Evolutionary conservation across 2,888 invertebrate species (phyloP).

Genomic region (Prenolepis imparis): DNA sequence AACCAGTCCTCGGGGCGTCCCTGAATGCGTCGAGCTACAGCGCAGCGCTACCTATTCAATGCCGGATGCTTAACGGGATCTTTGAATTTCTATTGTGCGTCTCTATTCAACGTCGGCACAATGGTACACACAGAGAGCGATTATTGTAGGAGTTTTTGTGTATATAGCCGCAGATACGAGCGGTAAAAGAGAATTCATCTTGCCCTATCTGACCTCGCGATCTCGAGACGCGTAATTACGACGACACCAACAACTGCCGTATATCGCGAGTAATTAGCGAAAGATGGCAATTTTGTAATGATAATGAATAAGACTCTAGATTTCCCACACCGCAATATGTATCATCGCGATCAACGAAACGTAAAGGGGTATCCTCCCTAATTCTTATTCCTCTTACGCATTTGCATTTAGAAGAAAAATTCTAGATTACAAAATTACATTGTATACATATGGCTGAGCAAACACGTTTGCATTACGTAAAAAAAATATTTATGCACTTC

Average conservation of each 20-base stretch:
- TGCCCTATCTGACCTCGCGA: slow-evolving; percentile 32
- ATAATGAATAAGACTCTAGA: slow-evolving; percentile 11
- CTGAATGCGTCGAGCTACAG: neutral
- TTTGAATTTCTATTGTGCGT: slow-evolving; percentile 48
- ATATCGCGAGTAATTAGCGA: slow-evolving; percentile 30
- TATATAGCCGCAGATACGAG: neutral
- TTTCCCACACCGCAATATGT: slow-evolving; percentile 25
- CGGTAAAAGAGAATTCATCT: slow-evolving; percentile 37
- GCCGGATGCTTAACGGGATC: slow-evolving; percentile 50
- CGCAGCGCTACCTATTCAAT: slow-evolving; percentile 29
- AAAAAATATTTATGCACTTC: slow-evolving; percentile 12
- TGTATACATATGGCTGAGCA: neutral
- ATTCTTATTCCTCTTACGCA: neutral
- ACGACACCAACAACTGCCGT: slow-evolving; percentile 26
- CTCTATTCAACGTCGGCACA: slow-evolving; percentile 47
- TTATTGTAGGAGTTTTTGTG: slow-evolving; percentile 25
- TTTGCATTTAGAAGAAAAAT: neutral
- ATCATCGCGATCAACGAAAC: neutral
- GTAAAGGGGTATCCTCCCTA: no score
- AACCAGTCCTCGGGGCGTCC: neutral
- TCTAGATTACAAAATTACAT: neutral
- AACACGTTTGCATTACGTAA: slow-evolving; percentile 5
- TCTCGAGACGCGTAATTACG: slow-evolving; percentile 30
- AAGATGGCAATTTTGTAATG: neutral
- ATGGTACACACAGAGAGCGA: slow-evolving; percentile 30